Percentiles rank a stretch among this genome's conserved stretches.
Conservation (phyloP, 2,888 invertebrate genomes). For the Aphidius colemani region DNA sequence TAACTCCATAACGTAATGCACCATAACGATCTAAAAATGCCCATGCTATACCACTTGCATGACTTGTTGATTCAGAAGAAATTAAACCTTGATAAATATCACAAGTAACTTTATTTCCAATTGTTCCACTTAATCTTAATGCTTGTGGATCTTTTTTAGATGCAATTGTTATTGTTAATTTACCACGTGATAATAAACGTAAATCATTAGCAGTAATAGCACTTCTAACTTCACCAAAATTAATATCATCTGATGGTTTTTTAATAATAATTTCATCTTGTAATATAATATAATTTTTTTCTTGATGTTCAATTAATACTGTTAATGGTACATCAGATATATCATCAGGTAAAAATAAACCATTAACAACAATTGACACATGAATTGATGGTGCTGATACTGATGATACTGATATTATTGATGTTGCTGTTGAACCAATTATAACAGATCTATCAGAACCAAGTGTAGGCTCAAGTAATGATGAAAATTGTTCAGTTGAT, state of each 20-base stretch:
- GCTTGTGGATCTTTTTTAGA: constrained; percentile 70
- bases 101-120: constrained; percentile 77
- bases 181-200: constrained; percentile 76
- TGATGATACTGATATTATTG: constrained; percentile 81
- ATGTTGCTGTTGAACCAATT: constrained; percentile 80
- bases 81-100: constrained; percentile 79
- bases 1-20: constrained; percentile 75
- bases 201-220: constrained; percentile 78
- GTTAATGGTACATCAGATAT: constrained; percentile 71
- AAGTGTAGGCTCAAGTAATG: constrained; percentile 71
- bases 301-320: constrained; percentile 72
- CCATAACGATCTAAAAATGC: constrained; percentile 79
- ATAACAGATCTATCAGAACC: constrained; percentile 64
- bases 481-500: constrained; percentile 81
- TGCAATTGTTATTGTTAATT: constrained; percentile 72
- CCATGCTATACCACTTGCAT: constrained; percentile 73
- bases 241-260: constrained; percentile 78
- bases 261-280: constrained; percentile 71
- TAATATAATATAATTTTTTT: constrained; percentile 74
- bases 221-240: constrained; percentile 78
- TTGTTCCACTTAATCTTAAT: constrained; percentile 71
- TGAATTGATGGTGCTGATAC: constrained; percentile 82
- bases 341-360: constrained; percentile 72
- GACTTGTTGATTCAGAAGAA: constrained; percentile 63
- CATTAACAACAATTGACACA: constrained; percentile 80